phyloP scores from a whole-genome alignment of 2,797 vertebrate species.

The Sebastes flavidus region DNA sequence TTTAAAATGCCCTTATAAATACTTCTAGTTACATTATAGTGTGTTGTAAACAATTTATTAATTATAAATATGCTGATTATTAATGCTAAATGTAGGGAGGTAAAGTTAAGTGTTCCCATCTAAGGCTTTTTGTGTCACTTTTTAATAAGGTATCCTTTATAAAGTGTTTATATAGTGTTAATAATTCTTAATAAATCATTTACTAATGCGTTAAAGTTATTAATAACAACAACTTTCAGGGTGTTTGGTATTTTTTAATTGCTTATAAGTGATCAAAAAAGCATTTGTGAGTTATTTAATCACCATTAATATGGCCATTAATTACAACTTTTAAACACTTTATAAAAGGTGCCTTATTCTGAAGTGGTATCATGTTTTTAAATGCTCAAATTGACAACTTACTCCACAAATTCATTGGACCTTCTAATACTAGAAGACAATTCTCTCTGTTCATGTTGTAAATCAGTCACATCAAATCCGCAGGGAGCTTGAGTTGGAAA shows the following conservation, averaged over 20 bases:
- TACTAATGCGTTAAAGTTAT: not conserved
- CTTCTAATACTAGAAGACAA: not conserved
- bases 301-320: not conserved
- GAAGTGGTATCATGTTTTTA: not conserved
- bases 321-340: not conserved
- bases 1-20: not conserved
- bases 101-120: not conserved
- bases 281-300: not conserved
- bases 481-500: slow-evolving; percentile 20
- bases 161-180: not conserved
- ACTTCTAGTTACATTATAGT: not conserved
- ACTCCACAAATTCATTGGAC: not conserved
- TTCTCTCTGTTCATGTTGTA: slow-evolving; percentile 16
- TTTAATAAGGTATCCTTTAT: not conserved
- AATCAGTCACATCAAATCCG: slow-evolving; percentile 38
- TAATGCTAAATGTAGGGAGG: not conserved
- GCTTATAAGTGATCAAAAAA: not conserved
- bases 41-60: not conserved
- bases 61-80: not conserved
- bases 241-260: not conserved
- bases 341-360: not conserved
- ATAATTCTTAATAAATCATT: not conserved
- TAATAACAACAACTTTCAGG: slow-evolving; percentile 3
- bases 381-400: not conserved
- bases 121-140: too few relatives aligned